Evolutionary conservation across 2,888 invertebrate genomes (phyloP).

Genomic region (Leucophenga maculata): DNA sequence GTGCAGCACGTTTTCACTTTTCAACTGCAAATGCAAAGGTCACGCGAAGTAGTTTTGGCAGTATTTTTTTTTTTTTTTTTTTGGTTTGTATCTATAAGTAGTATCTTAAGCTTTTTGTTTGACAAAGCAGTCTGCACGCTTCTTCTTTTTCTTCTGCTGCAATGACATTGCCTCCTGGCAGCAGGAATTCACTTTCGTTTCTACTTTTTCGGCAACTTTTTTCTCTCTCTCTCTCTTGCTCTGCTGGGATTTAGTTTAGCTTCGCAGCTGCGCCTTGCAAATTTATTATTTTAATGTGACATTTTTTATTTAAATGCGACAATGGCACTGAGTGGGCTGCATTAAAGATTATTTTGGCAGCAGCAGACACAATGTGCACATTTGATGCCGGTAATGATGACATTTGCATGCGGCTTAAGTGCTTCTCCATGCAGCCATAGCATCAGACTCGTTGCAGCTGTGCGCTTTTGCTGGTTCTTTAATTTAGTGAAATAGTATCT

Average conservation of each 20-base stretch:
- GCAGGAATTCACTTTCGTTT: conserved; percentile 24
- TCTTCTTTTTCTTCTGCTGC: conserved; percentile 33
- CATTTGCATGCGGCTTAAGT: conserved; percentile 13
- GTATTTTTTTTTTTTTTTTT: too few species aligned
- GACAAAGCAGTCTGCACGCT: conserved; percentile 25
- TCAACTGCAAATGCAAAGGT: conserved; percentile 54
- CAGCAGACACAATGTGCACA: not conserved
- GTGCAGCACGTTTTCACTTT: conserved; percentile 57
- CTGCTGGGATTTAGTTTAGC: not conserved
- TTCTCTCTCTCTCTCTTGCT: not conserved
- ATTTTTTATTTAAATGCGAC: conserved; percentile 20
- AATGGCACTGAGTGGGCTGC: conserved; percentile 4
- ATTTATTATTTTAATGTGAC: conserved; percentile 22
- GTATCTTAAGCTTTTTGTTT: conserved; percentile 4
- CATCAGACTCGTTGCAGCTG: not conserved
- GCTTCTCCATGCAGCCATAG: not conserved
- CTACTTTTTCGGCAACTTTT: not conserved
- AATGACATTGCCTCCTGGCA: conserved; percentile 22
- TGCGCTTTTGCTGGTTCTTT: conserved; percentile 9
- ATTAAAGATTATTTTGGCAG: not conserved
- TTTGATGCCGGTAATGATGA: conserved; percentile 19
- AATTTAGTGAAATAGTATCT: not conserved
- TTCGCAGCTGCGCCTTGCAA: conserved; percentile 14
- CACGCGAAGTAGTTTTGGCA: conserved; percentile 36
- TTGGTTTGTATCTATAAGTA: not conserved